Conservation (phyloP, 2,888 invertebrate species). For the Xestia c-nigrum region DNA sequence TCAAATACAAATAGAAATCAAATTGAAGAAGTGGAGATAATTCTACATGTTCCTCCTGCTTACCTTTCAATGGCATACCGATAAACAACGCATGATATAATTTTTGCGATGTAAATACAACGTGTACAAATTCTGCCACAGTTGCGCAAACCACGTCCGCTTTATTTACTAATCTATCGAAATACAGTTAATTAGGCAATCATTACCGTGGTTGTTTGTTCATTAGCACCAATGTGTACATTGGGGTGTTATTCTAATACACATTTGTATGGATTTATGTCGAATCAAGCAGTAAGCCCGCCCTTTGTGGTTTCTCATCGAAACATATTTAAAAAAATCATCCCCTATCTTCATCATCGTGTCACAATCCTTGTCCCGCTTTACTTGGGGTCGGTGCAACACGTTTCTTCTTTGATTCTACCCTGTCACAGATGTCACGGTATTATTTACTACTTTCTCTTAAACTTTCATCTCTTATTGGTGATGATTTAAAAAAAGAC, state of each 20-base stretch:
- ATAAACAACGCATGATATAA: neutral
- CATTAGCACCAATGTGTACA: slow-evolving; percentile 24
- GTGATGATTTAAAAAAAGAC: neutral
- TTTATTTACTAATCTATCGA: slow-evolving; percentile 27
- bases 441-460: neutral
- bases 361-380: neutral
- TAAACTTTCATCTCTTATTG: neutral
- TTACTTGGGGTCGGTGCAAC: neutral
- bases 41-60: neutral
- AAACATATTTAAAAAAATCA: no score
- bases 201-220: slow-evolving; percentile 52
- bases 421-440: neutral
- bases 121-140: slow-evolving; percentile 2
- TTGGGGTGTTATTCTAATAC: neutral
- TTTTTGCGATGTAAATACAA: neutral
- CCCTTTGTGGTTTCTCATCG: neutral
- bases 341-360: neutral
- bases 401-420: neutral
- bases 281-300: neutral
- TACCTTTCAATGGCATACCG: neutral
- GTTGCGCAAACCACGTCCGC: slow-evolving; percentile 20
- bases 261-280: neutral
- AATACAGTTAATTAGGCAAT: slow-evolving; percentile 59
- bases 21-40: no score
- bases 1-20: no score